Evolutionary conservation across 1,140 invertebrate species (phyloP).

Genomic region (Drosophila malerkotliana): DNA sequence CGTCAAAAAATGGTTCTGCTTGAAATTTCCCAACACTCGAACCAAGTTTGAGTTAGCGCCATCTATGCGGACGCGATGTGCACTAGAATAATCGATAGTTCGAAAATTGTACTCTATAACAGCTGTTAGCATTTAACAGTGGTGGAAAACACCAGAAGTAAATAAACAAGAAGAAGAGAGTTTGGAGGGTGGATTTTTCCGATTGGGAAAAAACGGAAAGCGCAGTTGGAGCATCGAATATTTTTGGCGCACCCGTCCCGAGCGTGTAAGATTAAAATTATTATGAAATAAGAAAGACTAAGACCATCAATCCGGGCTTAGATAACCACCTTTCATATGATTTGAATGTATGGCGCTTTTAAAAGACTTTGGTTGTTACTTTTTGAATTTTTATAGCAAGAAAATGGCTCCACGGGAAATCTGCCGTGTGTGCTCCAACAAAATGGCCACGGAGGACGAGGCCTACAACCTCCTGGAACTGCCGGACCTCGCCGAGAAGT

Average conservation of each 20-base stretch:
- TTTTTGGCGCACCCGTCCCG: not conserved
- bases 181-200: not conserved
- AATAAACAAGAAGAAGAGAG: slow-evolving; percentile 25
- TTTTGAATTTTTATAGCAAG: not conserved
- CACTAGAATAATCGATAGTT: too few relatives aligned
- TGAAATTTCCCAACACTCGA: too few relatives aligned
- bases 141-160: slow-evolving; percentile 9
- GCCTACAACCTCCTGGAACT: slow-evolving; percentile 43
- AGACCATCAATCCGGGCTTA: not conserved
- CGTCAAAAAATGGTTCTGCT: too few relatives aligned
- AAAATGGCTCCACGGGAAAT: slow-evolving; percentile 29
- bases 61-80: too few relatives aligned
- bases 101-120: not conserved
- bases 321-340: not conserved
- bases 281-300: not conserved
- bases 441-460: slow-evolving; percentile 2
- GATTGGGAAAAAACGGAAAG: not conserved
- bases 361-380: not conserved
- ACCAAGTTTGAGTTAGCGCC: too few relatives aligned
- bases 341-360: not conserved
- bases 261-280: not conserved
- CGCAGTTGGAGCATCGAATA: not conserved
- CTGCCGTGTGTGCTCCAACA: slow-evolving; percentile 58
- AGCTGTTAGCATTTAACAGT: slow-evolving; percentile 24
- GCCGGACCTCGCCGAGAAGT: slow-evolving; percentile 51